Percentiles rank a stretch among this genome's conserved stretches.
phyloP scores from a whole-genome alignment of 2,888 invertebrate genomes.

The Scaeva pyrastri region DNA sequence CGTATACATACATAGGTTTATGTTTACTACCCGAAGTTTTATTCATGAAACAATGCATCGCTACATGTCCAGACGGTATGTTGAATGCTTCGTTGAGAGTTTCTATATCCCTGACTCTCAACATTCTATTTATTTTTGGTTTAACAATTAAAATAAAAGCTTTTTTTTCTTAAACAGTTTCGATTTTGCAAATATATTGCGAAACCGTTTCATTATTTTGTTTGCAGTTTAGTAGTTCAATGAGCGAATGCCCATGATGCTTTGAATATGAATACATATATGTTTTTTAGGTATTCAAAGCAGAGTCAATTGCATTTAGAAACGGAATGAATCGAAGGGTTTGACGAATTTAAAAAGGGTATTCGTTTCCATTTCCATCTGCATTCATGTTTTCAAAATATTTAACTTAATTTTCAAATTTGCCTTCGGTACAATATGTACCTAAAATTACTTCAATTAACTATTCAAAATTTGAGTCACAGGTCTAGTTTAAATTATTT shows the following conservation, averaged over 20 bases:
- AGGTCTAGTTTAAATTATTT: no score
- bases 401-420: background rate
- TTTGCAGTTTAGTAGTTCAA: background rate
- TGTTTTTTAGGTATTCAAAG: background rate
- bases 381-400: background rate
- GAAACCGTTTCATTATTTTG: background rate
- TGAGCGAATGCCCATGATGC: background rate
- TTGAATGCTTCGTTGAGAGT: background rate
- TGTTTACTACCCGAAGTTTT: background rate
- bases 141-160: background rate
- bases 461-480: no score
- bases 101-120: background rate
- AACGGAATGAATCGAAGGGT: background rate
- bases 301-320: slow-evolving; percentile 1
- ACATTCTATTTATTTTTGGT: background rate
- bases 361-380: background rate
- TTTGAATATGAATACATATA: background rate
- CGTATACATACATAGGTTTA: background rate
- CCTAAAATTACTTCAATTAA: no score
- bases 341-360: background rate
- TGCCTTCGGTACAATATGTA: no score
- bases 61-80: background rate
- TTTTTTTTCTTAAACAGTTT: background rate
- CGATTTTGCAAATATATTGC: background rate
- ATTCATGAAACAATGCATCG: background rate